Evolutionary conservation across 2,797 vertebrate genomes (phyloP).

Genomic region (Eulemur rubriventer): DNA sequence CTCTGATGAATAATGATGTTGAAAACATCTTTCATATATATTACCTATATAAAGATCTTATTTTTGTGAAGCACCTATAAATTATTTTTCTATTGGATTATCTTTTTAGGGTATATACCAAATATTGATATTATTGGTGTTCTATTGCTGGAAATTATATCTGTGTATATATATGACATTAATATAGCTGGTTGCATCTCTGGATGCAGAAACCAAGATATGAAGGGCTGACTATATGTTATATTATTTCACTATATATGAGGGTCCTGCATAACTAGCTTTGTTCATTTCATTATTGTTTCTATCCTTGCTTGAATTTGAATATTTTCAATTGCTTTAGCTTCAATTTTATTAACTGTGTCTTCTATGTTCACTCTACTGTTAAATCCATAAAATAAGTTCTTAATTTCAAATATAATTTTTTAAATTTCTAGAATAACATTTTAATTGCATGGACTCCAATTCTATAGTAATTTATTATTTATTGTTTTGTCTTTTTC

Average conservation of each 20-base stretch:
- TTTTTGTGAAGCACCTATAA: neutral
- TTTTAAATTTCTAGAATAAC: neutral
- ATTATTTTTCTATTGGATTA: neutral
- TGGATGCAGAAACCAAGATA: neutral
- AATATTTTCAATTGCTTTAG: neutral
- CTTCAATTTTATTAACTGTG: neutral
- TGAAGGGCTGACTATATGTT: neutral
- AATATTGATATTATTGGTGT: neutral
- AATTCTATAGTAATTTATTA: neutral
- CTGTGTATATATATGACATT: neutral
- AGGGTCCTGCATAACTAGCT: neutral
- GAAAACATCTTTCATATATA: neutral
- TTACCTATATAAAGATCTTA: neutral
- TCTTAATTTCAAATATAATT: constrained; percentile 6
- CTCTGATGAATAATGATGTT: neutral
- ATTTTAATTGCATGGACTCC: neutral
- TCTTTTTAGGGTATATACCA: neutral
- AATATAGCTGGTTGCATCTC: neutral
- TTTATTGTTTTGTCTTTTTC: neutral
- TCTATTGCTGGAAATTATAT: neutral
- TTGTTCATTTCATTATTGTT: neutral
- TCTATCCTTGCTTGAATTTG: neutral
- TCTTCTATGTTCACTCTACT: neutral
- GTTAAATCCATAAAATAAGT: neutral
- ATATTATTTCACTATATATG: neutral